These are phyloP conservation scores for Pseudomyrmex concolor DNA, from an alignment of 1,140 invertebrate species.

Conservation along the genomic window DNA sequence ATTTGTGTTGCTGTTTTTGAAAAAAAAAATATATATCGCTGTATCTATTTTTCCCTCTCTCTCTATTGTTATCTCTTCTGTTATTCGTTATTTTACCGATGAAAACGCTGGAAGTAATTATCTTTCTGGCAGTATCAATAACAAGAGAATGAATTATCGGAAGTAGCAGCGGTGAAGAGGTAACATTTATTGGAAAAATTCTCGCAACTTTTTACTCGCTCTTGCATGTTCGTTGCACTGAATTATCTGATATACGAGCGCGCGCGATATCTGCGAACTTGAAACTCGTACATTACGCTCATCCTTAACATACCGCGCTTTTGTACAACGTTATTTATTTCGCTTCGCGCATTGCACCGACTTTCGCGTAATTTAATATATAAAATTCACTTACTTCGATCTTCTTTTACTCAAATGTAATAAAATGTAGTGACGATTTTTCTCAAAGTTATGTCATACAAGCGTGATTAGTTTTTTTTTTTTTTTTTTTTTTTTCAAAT, in stretches of 20 bases:
- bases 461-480: too few species aligned
- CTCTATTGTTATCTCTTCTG: conserved; percentile 20
- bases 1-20: not conserved
- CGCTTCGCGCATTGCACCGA: not conserved
- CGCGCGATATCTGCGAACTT: not conserved
- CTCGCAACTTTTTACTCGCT: conserved; percentile 19
- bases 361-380: not conserved
- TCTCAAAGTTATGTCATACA: too few species aligned
- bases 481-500: too few species aligned
- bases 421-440: too few species aligned
- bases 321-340: conserved; percentile 1
- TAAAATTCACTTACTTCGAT: too few species aligned
- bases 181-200: conserved; percentile 53
- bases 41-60: not conserved
- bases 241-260: conserved; percentile 42
- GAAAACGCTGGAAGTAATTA: conserved; percentile 31
- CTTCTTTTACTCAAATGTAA: too few species aligned
- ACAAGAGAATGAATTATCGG: conserved; percentile 39
- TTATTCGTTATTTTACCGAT: conserved; percentile 20
- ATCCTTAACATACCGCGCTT: not conserved
- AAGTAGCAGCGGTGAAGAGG: conserved; percentile 18
- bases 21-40: conserved; percentile 19
- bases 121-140: conserved; percentile 47
- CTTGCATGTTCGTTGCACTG: not conserved
- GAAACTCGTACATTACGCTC: not conserved